Percentiles rank a stretch among this genome's conserved stretches.
Conservation (phyloP, 2,113 vertebrate species). For the Cephalopterus ornatus region DNA sequence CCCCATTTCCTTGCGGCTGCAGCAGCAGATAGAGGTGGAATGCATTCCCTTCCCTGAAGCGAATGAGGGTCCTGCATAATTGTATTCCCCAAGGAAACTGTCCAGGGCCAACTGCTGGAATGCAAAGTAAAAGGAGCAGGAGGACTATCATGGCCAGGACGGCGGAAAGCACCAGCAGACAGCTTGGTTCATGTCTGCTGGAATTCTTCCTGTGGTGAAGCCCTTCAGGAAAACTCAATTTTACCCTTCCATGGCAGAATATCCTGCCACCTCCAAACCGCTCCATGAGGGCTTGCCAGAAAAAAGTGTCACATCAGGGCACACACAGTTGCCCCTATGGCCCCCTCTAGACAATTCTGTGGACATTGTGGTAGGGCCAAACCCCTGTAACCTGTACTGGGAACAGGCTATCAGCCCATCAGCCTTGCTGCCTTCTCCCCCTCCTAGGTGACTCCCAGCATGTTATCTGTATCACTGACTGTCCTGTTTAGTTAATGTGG, state of each 20-base stretch:
- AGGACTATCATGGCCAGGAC: neutral
- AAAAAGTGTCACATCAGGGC: neutral
- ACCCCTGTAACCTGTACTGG: fast-evolving
- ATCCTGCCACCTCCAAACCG: neutral
- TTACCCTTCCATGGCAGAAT: neutral
- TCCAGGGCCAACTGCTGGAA: neutral
- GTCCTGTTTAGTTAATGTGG: neutral
- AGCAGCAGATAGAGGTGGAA: neutral
- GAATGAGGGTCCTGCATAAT: neutral
- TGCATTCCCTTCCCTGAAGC: neutral
- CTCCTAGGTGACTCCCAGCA: neutral
- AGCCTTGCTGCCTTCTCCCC: neutral
- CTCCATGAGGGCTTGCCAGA: neutral
- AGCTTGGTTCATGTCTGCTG: neutral
- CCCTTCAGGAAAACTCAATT: neutral
- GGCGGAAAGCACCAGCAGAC: neutral
- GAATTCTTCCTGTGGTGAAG: neutral
- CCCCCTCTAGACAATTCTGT: neutral
- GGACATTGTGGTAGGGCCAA: neutral
- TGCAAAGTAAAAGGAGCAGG: neutral
- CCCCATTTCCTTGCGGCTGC: neutral
- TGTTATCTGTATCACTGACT: neutral
- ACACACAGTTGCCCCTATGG: too few relatives aligned
- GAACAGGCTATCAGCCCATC: neutral
- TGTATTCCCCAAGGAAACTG: neutral